Evolutionary conservation across 1,140 invertebrate species (phyloP).

Genomic region (Listronotus bonariensis): DNA sequence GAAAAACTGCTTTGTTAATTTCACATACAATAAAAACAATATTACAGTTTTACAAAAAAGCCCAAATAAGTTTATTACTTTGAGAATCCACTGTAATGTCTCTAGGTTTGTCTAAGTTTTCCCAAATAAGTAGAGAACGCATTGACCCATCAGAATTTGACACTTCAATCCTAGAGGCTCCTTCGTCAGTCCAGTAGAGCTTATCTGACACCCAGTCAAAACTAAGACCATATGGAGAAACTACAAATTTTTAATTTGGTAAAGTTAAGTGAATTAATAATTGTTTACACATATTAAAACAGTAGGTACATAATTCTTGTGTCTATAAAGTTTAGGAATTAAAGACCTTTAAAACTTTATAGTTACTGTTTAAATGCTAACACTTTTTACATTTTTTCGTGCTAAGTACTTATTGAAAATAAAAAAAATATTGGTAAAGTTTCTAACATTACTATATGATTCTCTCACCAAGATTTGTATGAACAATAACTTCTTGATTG

Average conservation of each 20-base stretch:
- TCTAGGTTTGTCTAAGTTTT: slow-evolving; percentile 79
- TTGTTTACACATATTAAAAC: too few relatives aligned
- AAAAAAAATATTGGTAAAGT: background rate
- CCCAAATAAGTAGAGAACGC: slow-evolving; percentile 76
- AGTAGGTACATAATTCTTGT: too few relatives aligned
- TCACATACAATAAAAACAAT: background rate
- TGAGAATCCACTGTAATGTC: slow-evolving; percentile 84
- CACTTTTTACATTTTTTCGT: too few relatives aligned
- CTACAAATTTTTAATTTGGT: slow-evolving; percentile 19
- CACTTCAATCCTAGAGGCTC: slow-evolving; percentile 81
- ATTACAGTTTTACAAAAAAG: too few relatives aligned
- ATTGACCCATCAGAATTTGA: slow-evolving; percentile 77
- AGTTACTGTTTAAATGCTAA: too few relatives aligned
- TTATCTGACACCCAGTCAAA: slow-evolving; percentile 87
- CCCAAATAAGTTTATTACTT: too few relatives aligned
- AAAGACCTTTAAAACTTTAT: too few relatives aligned
- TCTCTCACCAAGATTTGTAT: slow-evolving; percentile 68
- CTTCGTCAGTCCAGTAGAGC: slow-evolving; percentile 88
- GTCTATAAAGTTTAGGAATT: too few relatives aligned
- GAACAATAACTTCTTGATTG: slow-evolving; percentile 69
- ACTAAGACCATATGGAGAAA: slow-evolving; percentile 73
- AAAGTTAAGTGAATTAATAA: too few relatives aligned
- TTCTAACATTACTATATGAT: background rate
- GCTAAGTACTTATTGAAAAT: too few relatives aligned
- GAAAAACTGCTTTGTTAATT: background rate